These are phyloP conservation scores for Masticophis lateralis DNA, from an alignment of 2,797 vertebrate species.

Conservation along the genomic window DNA sequence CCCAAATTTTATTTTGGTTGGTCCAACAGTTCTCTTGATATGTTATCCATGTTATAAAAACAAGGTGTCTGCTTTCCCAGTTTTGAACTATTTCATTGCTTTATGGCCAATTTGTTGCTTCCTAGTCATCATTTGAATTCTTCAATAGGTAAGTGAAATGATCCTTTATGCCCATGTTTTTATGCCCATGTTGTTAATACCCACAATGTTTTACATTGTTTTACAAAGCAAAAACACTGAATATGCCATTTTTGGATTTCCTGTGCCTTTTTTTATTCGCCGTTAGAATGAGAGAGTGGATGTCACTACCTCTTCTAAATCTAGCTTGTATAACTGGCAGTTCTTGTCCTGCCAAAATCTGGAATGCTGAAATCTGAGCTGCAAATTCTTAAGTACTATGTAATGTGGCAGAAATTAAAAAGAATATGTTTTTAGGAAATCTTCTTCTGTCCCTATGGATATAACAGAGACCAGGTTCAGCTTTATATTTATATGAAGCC, in stretches of 20 bases:
- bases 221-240: background rate
- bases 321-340: background rate
- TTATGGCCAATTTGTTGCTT: background rate
- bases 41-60: background rate
- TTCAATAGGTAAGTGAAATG: background rate
- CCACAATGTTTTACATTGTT: background rate
- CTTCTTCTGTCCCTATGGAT: background rate
- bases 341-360: background rate
- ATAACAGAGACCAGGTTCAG: background rate
- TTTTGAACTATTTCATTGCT: background rate
- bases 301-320: background rate
- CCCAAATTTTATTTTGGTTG: background rate
- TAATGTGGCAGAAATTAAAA: background rate
- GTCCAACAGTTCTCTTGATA: background rate
- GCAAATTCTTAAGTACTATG: background rate
- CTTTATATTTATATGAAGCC: background rate
- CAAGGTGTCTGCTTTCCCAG: background rate
- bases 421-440: background rate
- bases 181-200: background rate
- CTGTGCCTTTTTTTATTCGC: background rate
- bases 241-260: background rate
- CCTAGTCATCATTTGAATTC: background rate
- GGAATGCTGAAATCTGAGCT: background rate
- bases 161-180: background rate
- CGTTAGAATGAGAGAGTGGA: background rate